A percentile compares a stretch with the other conserved stretches of the same genome.
These are phyloP conservation scores for Acrobasis repandana DNA, from an alignment of 2,888 invertebrate genomes.

Conservation along the genomic window DNA sequence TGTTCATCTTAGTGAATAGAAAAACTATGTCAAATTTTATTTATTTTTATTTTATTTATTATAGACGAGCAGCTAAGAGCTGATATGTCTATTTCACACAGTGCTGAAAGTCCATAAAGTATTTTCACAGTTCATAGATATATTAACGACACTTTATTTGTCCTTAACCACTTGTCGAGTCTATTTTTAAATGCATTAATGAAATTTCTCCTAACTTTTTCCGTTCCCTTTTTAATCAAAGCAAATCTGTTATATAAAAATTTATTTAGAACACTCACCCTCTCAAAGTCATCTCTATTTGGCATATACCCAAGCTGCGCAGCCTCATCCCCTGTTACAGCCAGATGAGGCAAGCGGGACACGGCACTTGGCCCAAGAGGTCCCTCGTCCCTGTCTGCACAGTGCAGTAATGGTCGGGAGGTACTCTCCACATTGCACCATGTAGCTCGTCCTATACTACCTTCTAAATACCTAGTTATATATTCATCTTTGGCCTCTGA, in stretches of 20 bases:
- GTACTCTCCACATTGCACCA: constrained; percentile 89
- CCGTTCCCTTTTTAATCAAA: too few relatives aligned
- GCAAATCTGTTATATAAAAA: not conserved
- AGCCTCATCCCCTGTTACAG: constrained; percentile 92
- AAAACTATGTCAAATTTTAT: too few relatives aligned
- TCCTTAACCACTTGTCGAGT: too few relatives aligned
- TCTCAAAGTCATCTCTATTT: constrained; percentile 97
- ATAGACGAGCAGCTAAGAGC: too few relatives aligned
- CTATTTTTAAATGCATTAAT: too few relatives aligned
- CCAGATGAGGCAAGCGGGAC: constrained; percentile 89
- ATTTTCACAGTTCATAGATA: too few relatives aligned
- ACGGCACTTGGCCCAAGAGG: constrained; percentile 89
- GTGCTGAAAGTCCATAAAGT: too few relatives aligned
- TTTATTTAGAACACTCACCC: constrained; percentile 74
- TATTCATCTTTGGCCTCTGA: constrained; percentile 96
- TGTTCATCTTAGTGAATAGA: too few relatives aligned
- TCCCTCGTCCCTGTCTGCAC: constrained; percentile 89
- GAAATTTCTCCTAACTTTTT: too few relatives aligned
- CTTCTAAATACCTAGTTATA: constrained; percentile 93
- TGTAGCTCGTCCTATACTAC: constrained; percentile 93
- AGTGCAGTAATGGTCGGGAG: constrained; percentile 88
- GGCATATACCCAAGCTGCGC: constrained; percentile 96
- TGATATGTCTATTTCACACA: too few relatives aligned
- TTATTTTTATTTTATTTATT: too few relatives aligned
- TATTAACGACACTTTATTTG: too few relatives aligned